phyloP scores from a whole-genome alignment of 37 sponge, comb jelly and placozoan species.

The Petrosia ficiformis region DNA sequence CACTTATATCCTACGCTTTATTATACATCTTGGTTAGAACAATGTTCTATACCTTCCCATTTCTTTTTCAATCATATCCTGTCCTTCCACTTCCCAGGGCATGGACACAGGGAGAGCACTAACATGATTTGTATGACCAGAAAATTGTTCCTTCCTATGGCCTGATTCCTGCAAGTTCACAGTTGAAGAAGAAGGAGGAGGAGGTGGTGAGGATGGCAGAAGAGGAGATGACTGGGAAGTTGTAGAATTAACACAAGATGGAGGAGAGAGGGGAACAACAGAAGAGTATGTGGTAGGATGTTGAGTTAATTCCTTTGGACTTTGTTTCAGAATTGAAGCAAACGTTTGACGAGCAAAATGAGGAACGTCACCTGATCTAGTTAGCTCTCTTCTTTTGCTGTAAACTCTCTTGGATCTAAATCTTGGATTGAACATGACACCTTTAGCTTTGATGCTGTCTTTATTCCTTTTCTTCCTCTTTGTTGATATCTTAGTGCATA shows the following conservation, averaged over 20 bases:
- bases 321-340: too few species aligned
- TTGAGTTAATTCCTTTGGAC: too few species aligned
- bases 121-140: too few species aligned
- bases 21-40: background rate
- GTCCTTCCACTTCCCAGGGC: too few species aligned
- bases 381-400: background rate
- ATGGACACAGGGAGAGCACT: too few species aligned
- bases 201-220: slow-evolving; percentile 12
- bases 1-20: background rate
- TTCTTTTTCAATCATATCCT: background rate
- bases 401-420: background rate
- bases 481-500: too few species aligned
- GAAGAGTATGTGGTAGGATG: too few species aligned
- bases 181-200: background rate
- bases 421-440: background rate
- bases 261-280: too few species aligned
- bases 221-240: too few species aligned
- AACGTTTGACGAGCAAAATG: background rate
- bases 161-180: background rate
- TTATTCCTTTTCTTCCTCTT: background rate
- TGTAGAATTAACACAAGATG: too few species aligned
- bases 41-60: background rate
- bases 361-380: background rate
- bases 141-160: background rate
- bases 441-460: background rate